A percentile compares a stretch with the other conserved stretches of the same genome.
Conservation (phyloP, 2,797 vertebrate genomes). For the Oreochromis mossambicus region DNA sequence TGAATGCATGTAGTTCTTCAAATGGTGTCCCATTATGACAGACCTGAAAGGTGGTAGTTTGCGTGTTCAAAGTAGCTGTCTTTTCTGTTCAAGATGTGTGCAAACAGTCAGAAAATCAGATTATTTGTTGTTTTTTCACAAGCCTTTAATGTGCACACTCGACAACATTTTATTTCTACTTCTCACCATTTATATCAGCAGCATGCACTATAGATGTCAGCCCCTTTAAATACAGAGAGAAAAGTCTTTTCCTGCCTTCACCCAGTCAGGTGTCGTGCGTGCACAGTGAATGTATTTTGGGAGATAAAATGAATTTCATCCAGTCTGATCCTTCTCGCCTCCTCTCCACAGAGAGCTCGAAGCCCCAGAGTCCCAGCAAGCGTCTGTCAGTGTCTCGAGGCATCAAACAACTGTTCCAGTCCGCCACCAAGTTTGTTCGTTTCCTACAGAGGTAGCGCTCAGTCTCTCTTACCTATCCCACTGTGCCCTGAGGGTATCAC, state of each 20-base stretch:
- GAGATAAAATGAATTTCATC: slow-evolving; percentile 32
- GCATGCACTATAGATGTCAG: not conserved
- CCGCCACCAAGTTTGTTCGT: slow-evolving; percentile 79
- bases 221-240: not conserved
- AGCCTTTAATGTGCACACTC: not conserved
- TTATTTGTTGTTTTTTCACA: not conserved
- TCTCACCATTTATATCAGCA: not conserved
- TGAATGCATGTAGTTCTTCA: not conserved
- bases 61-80: not conserved
- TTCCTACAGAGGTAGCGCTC: slow-evolving; percentile 75
- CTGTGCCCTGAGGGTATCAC: not conserved
- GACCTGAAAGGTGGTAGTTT: not conserved
- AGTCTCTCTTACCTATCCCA: slow-evolving; percentile 26
- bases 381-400: slow-evolving; percentile 75
- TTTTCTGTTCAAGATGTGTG: not conserved
- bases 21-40: not conserved
- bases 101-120: not conserved
- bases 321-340: slow-evolving; percentile 18
- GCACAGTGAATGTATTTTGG: not conserved
- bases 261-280: not conserved
- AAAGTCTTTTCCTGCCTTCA: not conserved
- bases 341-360: slow-evolving; percentile 60
- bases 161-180: not conserved
- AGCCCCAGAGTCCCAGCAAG: slow-evolving; percentile 66
- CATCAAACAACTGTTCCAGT: slow-evolving; percentile 80